Conservation (phyloP, 92 coral and sea anemone genomes). For the Paramuricea clavata region DNA sequence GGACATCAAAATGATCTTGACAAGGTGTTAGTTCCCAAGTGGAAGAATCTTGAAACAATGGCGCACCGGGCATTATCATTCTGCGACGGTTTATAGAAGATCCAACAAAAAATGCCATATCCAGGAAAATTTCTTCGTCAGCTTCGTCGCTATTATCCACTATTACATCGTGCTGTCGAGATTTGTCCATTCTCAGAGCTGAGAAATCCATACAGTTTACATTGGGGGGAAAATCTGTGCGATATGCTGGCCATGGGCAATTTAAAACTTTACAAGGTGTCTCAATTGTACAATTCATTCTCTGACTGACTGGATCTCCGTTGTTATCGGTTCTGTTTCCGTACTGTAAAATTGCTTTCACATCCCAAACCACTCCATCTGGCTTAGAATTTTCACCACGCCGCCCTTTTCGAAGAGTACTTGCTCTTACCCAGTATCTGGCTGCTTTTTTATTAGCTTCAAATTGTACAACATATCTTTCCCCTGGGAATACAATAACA, state of each 20-base stretch:
- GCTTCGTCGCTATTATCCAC: neutral
- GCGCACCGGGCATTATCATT: neutral
- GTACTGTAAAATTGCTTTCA: neutral
- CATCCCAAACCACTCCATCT: neutral
- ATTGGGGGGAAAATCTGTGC: neutral
- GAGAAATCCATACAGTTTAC: neutral
- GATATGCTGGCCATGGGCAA: slow-evolving; percentile 70
- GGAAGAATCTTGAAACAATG: slow-evolving; percentile 68
- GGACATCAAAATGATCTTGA: too few relatives aligned
- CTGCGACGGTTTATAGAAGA: neutral
- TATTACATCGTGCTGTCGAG: neutral
- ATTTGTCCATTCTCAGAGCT: neutral
- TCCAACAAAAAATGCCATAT: neutral
- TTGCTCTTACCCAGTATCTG: slow-evolving; percentile 72
- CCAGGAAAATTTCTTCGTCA: neutral
- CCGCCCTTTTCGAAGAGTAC: slow-evolving; percentile 27
- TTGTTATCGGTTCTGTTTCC: neutral
- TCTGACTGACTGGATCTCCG: slow-evolving; percentile 50
- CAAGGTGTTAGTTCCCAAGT: slow-evolving; percentile 78
- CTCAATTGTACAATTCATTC: slow-evolving; percentile 48
- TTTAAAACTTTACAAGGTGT: slow-evolving; percentile 66
- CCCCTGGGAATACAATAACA: slow-evolving; percentile 68
- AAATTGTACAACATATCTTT: slow-evolving; percentile 60
- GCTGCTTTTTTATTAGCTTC: slow-evolving; percentile 33
- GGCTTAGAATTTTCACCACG: neutral